Evolutionary conservation across 2,888 invertebrate genomes (phyloP).

Genomic region (Cosmia pyralina): DNA sequence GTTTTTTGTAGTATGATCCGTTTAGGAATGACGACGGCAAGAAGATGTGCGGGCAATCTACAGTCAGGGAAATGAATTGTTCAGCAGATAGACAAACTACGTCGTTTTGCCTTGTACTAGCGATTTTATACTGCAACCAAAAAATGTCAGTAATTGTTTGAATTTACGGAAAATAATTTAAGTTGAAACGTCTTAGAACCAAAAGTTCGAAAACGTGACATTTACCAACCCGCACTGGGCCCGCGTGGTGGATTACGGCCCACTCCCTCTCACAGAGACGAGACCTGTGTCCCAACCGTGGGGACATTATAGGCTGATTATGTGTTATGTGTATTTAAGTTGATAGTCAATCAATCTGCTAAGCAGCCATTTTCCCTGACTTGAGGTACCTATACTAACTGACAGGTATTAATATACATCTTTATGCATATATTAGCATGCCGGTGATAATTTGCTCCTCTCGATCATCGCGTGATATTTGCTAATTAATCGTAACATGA

Average conservation of each 20-base stretch:
- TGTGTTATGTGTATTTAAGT: no score
- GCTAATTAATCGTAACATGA: conserved; percentile 37
- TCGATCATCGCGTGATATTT: conserved; percentile 38
- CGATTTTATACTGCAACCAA: background rate
- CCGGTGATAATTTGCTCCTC: conserved; percentile 32
- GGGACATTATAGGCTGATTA: no score
- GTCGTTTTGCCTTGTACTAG: background rate
- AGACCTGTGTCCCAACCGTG: no score
- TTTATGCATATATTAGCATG: conserved; percentile 17
- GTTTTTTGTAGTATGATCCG: no score
- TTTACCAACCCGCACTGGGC: no score
- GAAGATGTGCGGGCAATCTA: background rate
- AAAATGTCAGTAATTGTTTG: background rate
- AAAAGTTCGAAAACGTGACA: no score
- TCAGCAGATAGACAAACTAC: background rate
- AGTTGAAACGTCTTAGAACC: background rate
- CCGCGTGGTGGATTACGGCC: no score
- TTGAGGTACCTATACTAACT: background rate
- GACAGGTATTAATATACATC: background rate
- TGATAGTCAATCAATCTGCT: background rate
- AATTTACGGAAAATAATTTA: background rate
- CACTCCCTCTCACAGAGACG: no score
- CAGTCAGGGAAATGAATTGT: background rate
- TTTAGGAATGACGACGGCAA: background rate
- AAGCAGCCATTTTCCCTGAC: background rate